phyloP scores from a whole-genome alignment of 2,113 vertebrate genomes.

The Ramphastos sulfuratus region DNA sequence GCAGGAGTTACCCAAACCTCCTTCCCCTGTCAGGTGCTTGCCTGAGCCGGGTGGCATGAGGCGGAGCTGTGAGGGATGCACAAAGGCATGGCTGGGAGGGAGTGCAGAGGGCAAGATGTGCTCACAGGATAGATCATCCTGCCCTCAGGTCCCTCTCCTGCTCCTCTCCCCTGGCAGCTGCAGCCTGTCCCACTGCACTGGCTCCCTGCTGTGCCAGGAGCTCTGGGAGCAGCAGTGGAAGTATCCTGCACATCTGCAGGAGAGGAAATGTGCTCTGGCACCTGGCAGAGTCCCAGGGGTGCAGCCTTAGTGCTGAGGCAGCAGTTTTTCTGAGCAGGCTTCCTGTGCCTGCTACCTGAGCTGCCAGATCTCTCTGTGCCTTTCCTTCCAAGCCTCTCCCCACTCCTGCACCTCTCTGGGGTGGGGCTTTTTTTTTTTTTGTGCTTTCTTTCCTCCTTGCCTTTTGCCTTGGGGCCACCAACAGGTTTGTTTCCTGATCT shows the following conservation, averaged over 20 bases:
- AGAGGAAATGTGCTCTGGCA: background rate
- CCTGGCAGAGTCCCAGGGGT: background rate
- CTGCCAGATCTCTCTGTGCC: background rate
- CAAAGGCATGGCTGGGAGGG: background rate
- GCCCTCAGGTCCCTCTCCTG: background rate
- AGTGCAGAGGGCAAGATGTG: background rate
- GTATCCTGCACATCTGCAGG: accelerated
- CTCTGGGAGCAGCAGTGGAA: background rate
- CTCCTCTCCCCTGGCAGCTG: background rate
- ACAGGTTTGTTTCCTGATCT: slow-evolving; percentile 41
- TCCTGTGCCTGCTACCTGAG: background rate
- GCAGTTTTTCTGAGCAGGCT: background rate
- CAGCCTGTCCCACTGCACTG: accelerated
- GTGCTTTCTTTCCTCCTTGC: background rate
- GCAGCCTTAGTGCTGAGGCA: background rate
- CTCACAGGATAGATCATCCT: accelerated
- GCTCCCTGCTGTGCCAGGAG: background rate
- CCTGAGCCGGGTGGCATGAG: background rate
- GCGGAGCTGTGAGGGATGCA: background rate
- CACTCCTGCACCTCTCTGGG: background rate
- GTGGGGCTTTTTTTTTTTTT: background rate
- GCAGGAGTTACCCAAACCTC: background rate
- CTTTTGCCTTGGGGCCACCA: slow-evolving; percentile 15
- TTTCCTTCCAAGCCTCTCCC: background rate
- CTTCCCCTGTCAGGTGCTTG: background rate